phyloP scores from a whole-genome alignment of 2,797 vertebrate genomes.

The Simalia tracyae region DNA sequence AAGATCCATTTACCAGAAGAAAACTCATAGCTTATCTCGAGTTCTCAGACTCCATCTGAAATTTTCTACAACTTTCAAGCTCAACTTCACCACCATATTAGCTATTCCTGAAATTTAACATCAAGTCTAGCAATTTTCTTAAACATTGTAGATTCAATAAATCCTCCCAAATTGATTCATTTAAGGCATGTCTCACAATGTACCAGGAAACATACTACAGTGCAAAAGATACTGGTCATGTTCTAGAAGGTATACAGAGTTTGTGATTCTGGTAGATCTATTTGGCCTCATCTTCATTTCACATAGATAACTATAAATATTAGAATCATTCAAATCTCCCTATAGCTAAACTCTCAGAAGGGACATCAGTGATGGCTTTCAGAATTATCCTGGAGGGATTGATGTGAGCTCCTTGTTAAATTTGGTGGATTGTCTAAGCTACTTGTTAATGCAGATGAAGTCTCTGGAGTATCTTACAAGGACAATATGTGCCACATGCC shows the following conservation, averaged over 20 bases:
- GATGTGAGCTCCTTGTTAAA: too few relatives aligned
- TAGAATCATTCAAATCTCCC: not conserved
- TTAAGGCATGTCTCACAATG: not conserved
- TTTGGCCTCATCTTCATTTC: not conserved
- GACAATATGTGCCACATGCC: too few relatives aligned
- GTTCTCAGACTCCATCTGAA: not conserved
- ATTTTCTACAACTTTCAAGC: not conserved
- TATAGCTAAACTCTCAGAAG: not conserved
- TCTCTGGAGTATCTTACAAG: too few relatives aligned
- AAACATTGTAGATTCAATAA: not conserved
- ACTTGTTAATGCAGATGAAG: too few relatives aligned
- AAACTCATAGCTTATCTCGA: not conserved
- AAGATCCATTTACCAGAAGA: not conserved
- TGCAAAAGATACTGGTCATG: not conserved
- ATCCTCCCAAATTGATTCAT: not conserved
- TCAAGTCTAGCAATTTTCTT: not conserved
- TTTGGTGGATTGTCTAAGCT: too few relatives aligned
- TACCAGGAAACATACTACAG: not conserved
- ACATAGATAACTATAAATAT: not conserved
- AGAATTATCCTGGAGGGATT: too few relatives aligned
- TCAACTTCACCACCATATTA: not conserved
- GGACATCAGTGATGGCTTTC: too few relatives aligned
- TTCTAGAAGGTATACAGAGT: not conserved
- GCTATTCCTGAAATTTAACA: not conserved
- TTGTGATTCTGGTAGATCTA: not conserved